Conservation (phyloP, 2,113 vertebrate genomes). For the Suncus etruscus region DNA sequence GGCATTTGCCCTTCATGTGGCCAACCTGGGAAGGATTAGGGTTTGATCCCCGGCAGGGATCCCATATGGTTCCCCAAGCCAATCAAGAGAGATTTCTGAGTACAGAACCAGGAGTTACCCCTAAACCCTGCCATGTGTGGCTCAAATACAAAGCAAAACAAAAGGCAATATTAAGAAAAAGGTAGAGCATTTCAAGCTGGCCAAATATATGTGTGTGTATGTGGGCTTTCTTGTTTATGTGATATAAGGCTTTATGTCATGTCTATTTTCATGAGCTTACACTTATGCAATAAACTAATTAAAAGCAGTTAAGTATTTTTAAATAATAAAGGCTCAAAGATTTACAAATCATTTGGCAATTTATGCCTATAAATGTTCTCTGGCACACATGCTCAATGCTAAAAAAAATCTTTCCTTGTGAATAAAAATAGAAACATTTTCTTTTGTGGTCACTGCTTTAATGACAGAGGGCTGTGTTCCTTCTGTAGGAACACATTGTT, state of each 20-base stretch:
- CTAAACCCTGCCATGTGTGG: too few species aligned
- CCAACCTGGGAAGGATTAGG: too few species aligned
- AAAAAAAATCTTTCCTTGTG: not conserved
- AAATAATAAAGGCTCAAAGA: not conserved
- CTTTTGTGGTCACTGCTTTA: slow-evolving; percentile 51
- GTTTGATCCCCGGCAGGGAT: too few species aligned
- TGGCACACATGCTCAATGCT: not conserved
- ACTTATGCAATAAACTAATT: slow-evolving; percentile 48
- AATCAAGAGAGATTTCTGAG: too few species aligned
- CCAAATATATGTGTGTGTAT: not conserved
- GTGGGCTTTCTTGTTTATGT: not conserved
- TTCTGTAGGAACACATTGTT: slow-evolving; percentile 34
- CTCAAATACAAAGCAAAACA: not conserved
- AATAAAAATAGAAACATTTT: slow-evolving; percentile 63
- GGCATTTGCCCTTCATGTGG: too few species aligned
- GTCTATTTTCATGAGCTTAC: not conserved
- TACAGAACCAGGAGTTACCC: not conserved
- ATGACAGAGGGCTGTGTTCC: slow-evolving; percentile 43
- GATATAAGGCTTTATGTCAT: not conserved
- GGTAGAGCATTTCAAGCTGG: not conserved
- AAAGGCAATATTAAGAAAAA: not conserved
- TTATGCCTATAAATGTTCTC: not conserved
- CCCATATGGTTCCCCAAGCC: too few species aligned
- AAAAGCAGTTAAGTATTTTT: slow-evolving; percentile 42
- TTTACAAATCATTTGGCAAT: slow-evolving; percentile 15